These are phyloP conservation scores for Gastrophysa polygoni DNA, from an alignment of 2,888 invertebrate genomes.

Conservation along the genomic window DNA sequence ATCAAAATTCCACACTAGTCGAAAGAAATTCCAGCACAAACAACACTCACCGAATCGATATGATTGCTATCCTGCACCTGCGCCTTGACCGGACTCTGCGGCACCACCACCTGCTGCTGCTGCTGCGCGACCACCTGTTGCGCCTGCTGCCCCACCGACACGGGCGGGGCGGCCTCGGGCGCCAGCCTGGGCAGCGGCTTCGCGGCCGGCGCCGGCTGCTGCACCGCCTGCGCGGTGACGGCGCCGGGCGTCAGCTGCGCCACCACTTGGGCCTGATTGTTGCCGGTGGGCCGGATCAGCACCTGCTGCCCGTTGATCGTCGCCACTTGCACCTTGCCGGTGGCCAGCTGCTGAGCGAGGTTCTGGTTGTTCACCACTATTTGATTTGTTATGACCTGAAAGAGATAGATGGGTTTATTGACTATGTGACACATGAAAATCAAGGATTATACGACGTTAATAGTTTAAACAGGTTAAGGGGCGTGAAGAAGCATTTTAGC, in stretches of 20 bases:
- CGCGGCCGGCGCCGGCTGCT: constrained; percentile 22
- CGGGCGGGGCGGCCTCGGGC: constrained; percentile 26
- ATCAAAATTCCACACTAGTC: no score
- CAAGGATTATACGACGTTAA: no score
- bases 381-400: constrained; percentile 65
- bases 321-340: constrained; percentile 82
- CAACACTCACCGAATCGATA: constrained; percentile 37
- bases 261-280: constrained; percentile 79
- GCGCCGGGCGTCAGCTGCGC: constrained; percentile 66
- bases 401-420: neutral
- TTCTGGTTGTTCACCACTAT: constrained; percentile 79
- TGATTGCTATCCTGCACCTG: constrained; percentile 33
- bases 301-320: constrained; percentile 87
- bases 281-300: constrained; percentile 77
- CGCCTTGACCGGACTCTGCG: constrained; percentile 29
- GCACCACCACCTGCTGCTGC: constrained; percentile 15
- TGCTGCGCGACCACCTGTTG: constrained; percentile 29
- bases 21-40: no score
- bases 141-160: constrained; percentile 31
- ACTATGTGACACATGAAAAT: no score
- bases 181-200: constrained; percentile 15
- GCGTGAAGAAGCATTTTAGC: no score
- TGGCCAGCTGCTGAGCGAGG: constrained; percentile 80
- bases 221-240: constrained; percentile 39
- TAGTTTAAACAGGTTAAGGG: no score